phyloP scores from a whole-genome alignment of 2,888 invertebrate genomes.

The Heteropelma amictum region DNA sequence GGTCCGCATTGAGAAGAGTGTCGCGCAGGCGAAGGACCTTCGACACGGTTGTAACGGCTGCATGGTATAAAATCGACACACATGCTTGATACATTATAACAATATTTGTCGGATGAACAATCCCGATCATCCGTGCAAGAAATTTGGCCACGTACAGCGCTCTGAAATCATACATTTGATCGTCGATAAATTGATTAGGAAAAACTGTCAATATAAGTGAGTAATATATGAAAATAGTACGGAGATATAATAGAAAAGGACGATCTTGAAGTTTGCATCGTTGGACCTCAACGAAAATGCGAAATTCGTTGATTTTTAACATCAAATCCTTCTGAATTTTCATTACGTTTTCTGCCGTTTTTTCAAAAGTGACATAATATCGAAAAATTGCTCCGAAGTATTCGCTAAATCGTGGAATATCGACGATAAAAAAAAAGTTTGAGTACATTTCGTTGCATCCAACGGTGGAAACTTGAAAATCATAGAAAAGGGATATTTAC shows the following conservation, averaged over 20 bases:
- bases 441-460: too few species aligned
- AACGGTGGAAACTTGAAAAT: too few species aligned
- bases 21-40: conserved; percentile 53
- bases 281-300: too few species aligned
- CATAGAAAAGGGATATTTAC: conserved; percentile 35
- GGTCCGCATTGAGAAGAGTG: conserved; percentile 63
- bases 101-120: conserved; percentile 61
- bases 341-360: too few species aligned
- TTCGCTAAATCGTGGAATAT: neutral
- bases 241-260: neutral
- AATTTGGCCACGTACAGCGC: conserved; percentile 50
- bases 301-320: too few species aligned
- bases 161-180: conserved; percentile 35
- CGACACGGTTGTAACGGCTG: conserved; percentile 57
- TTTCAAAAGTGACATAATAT: too few species aligned
- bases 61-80: conserved; percentile 63
- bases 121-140: conserved; percentile 58
- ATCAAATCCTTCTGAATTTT: too few species aligned
- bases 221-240: too few species aligned
- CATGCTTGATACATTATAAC: conserved; percentile 58
- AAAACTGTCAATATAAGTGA: too few species aligned
- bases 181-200: too few species aligned
- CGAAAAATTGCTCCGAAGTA: too few species aligned
- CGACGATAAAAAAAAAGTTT: neutral
- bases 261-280: too few species aligned